Evolutionary conservation across 2,797 vertebrate genomes (phyloP), one percentile per base, ranked within the genome.

Genomic region (Brotogeris chrysoptera): DNA sequence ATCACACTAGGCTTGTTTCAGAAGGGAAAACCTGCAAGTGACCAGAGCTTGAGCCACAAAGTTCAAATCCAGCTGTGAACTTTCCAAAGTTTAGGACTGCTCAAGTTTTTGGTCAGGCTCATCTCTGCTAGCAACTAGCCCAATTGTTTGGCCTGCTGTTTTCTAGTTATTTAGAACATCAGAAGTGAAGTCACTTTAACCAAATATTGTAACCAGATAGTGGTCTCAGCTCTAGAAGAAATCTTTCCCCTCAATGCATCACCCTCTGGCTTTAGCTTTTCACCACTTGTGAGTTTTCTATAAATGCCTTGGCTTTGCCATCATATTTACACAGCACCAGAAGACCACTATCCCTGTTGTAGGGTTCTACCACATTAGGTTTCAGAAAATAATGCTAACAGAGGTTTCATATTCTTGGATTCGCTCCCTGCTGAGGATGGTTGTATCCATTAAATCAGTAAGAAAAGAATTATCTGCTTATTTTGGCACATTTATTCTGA

Each of bases 61-160:
- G 95, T 25, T 91, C 95, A 95, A 89, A 95, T 83, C 94, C 96
- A 94, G 91, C 96, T 94, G 90, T 81, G 94, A 97, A 93, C 91
- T 94, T 96, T 96, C 96, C 96, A 95, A 50, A 90, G 68, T 81
- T 78, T 61, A 14, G 72, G 72, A 5, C 80, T 86, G 86, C 80
- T 96, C 65, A 24, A 41, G 91, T 53, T 90, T 85, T 84, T 10
- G 32, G 65, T 81, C 41, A 36, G 85, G 91, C 89, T 93, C 88
- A 96, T 96, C 95, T 94, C 94, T 94, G 94, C 92, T 96, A 97
- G 92, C 88, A 96, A 93, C 95, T 92, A 92, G 93, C 89, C 78
- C 92, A 38, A 86, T 34, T 97, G 97, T 93, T 95, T 97, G 95
- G 94, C 52, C 74, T 11, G 30, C 76, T 91, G 93, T 88, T 91